Conservation (phyloP, 2,797 vertebrate genomes). For the Chaunax sp. region DNA sequence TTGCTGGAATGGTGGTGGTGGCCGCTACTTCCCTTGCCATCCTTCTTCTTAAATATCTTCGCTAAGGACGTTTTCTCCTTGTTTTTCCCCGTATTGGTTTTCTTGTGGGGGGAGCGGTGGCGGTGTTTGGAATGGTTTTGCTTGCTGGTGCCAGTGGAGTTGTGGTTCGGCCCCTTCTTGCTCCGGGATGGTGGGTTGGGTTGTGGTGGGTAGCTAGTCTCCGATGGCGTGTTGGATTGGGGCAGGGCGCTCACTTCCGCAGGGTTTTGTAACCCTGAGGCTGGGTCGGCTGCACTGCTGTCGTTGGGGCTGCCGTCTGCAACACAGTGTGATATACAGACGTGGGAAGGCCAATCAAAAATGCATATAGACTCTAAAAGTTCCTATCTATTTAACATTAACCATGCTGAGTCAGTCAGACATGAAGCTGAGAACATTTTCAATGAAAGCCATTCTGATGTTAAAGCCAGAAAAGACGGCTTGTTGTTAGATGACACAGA, state of each 20-base stretch:
- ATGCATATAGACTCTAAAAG: conserved; percentile 48
- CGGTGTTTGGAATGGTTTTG: conserved; percentile 85
- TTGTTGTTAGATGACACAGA: conserved; percentile 60
- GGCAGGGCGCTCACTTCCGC: conserved; percentile 90
- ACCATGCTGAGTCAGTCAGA: conserved; percentile 64
- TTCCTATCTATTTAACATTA: conserved; percentile 39
- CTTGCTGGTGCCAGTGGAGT: conserved; percentile 71
- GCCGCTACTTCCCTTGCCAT: conserved; percentile 67
- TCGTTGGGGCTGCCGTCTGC: conserved; percentile 91
- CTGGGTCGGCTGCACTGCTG: conserved; percentile 88
- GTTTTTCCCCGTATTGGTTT: conserved; percentile 70
- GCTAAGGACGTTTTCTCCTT: conserved; percentile 57
- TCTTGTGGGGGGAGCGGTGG: conserved; percentile 87
- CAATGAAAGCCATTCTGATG: conserved; percentile 73
- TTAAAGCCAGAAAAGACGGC: conserved; percentile 66
- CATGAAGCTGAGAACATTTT: conserved; percentile 64
- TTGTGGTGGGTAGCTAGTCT: conserved; percentile 91
- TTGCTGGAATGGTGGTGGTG: conserved; percentile 76
- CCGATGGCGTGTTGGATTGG: conserved; percentile 83
- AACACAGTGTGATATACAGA: conserved; percentile 82
- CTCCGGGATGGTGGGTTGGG: conserved; percentile 91
- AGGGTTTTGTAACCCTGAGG: conserved; percentile 94
- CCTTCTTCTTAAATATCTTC: conserved; percentile 63
- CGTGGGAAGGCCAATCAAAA: conserved; percentile 78
- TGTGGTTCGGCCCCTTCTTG: conserved; percentile 86